Conservation (phyloP, 2,797 vertebrate genomes). For the Enteromius mattozi region DNA sequence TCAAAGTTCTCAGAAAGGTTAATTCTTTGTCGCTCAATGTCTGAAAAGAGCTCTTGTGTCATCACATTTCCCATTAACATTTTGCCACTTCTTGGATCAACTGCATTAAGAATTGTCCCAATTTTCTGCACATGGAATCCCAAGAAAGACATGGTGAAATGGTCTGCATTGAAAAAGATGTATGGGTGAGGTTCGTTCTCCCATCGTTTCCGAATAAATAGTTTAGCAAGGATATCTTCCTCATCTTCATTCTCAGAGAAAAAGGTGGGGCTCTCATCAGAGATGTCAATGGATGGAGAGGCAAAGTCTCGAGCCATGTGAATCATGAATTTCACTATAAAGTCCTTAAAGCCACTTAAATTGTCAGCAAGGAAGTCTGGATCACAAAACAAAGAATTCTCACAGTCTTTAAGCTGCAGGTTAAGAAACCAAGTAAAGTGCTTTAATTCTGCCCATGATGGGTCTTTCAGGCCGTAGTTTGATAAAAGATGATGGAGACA, state of each 20-base stretch:
- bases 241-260: slow-evolving; percentile 39
- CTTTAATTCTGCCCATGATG: slow-evolving; percentile 83
- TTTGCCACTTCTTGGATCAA: slow-evolving; percentile 68
- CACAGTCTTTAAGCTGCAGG: slow-evolving; percentile 80
- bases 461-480: slow-evolving; percentile 75
- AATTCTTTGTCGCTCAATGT: slow-evolving; percentile 73
- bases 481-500: slow-evolving; percentile 75
- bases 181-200: slow-evolving; percentile 82
- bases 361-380: slow-evolving; percentile 68
- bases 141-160: slow-evolving; percentile 81
- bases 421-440: slow-evolving; percentile 83
- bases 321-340: slow-evolving; percentile 84
- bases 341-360: slow-evolving; percentile 78
- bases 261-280: slow-evolving; percentile 73
- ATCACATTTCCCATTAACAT: slow-evolving; percentile 76
- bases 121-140: slow-evolving; percentile 76
- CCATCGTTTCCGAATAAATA: slow-evolving; percentile 74
- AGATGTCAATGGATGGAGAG: slow-evolving; percentile 76
- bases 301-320: slow-evolving; percentile 83
- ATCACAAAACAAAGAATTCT: slow-evolving; percentile 81
- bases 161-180: slow-evolving; percentile 82
- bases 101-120: slow-evolving; percentile 63
- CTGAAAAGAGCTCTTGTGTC: slow-evolving; percentile 69
- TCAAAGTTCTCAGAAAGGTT: slow-evolving; percentile 80
- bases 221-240: slow-evolving; percentile 61